A percentile compares a stretch with the other conserved stretches of the same genome.
Conservation (phyloP, 2,888 invertebrate species). For the Physocephala rufipes region DNA sequence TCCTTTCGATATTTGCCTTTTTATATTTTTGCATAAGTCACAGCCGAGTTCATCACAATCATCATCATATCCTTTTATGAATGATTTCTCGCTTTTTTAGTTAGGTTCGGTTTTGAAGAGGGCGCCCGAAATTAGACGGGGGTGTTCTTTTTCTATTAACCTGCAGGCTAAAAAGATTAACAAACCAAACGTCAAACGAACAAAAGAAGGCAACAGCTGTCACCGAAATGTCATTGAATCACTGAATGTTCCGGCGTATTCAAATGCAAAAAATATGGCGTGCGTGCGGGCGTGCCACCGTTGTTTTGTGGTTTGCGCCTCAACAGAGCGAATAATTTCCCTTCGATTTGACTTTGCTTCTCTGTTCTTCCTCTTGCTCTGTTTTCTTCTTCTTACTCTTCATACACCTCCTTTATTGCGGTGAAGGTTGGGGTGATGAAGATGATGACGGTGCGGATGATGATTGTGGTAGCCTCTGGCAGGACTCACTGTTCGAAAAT, state of each 20-base stretch:
- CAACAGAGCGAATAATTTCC: conserved; percentile 51
- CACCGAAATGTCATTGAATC: conserved; percentile 56
- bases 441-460: too few species aligned
- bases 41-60: conserved; percentile 37
- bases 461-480: neutral
- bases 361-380: conserved; percentile 26
- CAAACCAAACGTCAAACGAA: conserved; percentile 64
- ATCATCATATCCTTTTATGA: conserved; percentile 28
- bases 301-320: conserved; percentile 44
- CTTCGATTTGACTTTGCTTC: conserved; percentile 48
- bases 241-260: conserved; percentile 43
- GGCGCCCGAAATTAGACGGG: neutral
- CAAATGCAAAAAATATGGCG: conserved; percentile 51
- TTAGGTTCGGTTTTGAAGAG: conserved; percentile 38
- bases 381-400: conserved; percentile 7
- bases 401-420: conserved; percentile 39
- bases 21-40: conserved; percentile 36
- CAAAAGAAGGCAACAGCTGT: conserved; percentile 57
- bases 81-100: conserved; percentile 55
- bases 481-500: neutral
- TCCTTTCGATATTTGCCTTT: conserved; percentile 37
- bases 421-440: conserved; percentile 2
- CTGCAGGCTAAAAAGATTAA: conserved; percentile 65
- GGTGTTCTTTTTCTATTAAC: conserved; percentile 24
- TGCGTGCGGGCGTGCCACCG: conserved; percentile 38